Conservation (phyloP, 2,797 vertebrate species). For the Sylvilagus floridanus region DNA sequence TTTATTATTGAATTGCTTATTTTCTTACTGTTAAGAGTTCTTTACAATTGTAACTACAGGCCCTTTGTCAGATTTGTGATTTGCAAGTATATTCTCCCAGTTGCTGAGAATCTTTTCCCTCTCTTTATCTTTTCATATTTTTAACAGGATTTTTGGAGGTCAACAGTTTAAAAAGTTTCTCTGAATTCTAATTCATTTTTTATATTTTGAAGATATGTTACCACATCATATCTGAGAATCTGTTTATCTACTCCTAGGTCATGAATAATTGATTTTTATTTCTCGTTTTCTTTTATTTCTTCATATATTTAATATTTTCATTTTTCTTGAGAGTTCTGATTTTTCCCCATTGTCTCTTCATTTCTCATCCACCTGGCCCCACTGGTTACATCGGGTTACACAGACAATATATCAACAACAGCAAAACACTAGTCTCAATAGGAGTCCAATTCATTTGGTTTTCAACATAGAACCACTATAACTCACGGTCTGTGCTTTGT, state of each 20-base stretch:
- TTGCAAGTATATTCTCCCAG: background rate
- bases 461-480: background rate
- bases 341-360: background rate
- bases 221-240: background rate
- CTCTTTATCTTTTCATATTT: background rate
- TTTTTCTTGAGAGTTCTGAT: background rate
- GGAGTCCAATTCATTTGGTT: background rate
- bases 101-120: background rate
- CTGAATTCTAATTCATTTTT: background rate
- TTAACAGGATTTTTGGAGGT: background rate
- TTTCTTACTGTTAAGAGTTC: constrained; percentile 15
- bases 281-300: background rate
- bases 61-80: background rate
- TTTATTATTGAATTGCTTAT: background rate
- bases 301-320: background rate
- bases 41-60: background rate
- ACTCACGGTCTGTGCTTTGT: background rate
- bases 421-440: background rate
- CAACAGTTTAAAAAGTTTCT: background rate
- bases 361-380: background rate
- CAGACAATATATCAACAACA: background rate
- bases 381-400: background rate
- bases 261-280: background rate
- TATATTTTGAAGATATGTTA: background rate
- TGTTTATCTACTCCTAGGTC: background rate